phyloP scores from a whole-genome alignment of 2,113 vertebrate species.

The Kryptolebias marmoratus region DNA sequence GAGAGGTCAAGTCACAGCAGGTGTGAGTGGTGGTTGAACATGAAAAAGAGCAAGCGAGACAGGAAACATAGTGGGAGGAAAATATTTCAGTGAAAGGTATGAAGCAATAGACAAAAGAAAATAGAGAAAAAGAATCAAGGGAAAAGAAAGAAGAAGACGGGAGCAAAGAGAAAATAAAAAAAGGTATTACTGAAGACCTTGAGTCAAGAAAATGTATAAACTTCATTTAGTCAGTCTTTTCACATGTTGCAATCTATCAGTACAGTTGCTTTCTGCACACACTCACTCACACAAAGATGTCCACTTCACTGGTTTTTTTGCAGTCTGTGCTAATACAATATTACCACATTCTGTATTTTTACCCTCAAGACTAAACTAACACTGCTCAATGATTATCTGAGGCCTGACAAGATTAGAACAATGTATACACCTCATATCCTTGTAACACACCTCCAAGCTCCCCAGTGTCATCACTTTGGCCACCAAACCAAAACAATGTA shows the following conservation, averaged over 20 bases:
- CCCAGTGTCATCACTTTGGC: conserved; percentile 24
- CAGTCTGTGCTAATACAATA: conserved; percentile 34
- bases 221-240: conserved; percentile 30
- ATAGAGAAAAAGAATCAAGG: conserved; percentile 18
- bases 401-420: conserved; percentile 52
- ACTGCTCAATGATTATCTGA: conserved; percentile 57
- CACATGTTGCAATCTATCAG: conserved; percentile 9
- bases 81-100: conserved; percentile 24
- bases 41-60: conserved; percentile 7
- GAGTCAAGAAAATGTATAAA: conserved; percentile 34
- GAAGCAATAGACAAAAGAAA: conserved; percentile 31
- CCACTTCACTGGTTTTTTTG: conserved; percentile 11
- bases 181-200: conserved; percentile 38
- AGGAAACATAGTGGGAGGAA: conserved; percentile 13
- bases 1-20: conserved; percentile 30
- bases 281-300: conserved; percentile 9
- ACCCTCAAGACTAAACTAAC: conserved; percentile 65
- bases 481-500: conserved; percentile 61
- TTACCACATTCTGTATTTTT: conserved; percentile 36
- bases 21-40: conserved; percentile 20
- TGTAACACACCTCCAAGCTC: conserved; percentile 48
- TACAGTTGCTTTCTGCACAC: conserved; percentile 5
- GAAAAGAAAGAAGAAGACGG: conserved; percentile 1
- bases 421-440: conserved; percentile 58
- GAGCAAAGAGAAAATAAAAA: conserved; percentile 26